Evolutionary conservation across 2,888 invertebrate species (phyloP), one percentile per base, ranked within the genome.

Genomic region (Parnassius smintheus): DNA sequence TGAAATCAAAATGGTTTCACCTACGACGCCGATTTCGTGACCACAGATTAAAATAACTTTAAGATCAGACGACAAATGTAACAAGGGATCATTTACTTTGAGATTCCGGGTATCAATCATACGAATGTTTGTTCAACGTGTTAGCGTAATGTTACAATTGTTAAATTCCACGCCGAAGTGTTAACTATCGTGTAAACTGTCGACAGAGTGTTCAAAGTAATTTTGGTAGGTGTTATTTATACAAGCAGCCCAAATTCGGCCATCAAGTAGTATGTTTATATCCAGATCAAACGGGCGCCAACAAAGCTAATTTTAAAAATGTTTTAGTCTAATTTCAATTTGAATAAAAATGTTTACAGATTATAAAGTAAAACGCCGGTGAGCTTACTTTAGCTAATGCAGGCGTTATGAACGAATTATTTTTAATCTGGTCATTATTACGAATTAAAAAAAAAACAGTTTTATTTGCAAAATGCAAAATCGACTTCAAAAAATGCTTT

Each of bases 51-150:
- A 44, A 55, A 57, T 70, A 66, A 67, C 67, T 69, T 69, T 67
- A 65, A 63, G 67, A 74, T 71, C 54, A 55, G 9, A 45, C 71
- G 63, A 71, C 66, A 66, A 71, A 72, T 67, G 58, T 60, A 59
- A 65, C 55, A 65, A 55, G 41, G 57, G 52, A 44, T 49, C 53
- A 52, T 66, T 58, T 63, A 68, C 65, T 50, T 42, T 56, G 53
- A 35, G 52, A 65, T 74, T 74, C 74, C 62, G 58, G 63, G 72
- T 72, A 78, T 72, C 71, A 75, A 76, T 75, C 75, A 72, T 66
- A 66, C 58, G 53, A 57, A 9, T 52, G 59, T 56, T 54, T 45
- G 53, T 63, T 56, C 61, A 58, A 67, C 67, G 70, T 69, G 70
- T 60, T 62, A 55, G 57, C 44, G 41, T 11, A 48, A 52, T 41